Conservation (phyloP, 2,113 vertebrate genomes). For the Hydrochoerus hydrochaeris region DNA sequence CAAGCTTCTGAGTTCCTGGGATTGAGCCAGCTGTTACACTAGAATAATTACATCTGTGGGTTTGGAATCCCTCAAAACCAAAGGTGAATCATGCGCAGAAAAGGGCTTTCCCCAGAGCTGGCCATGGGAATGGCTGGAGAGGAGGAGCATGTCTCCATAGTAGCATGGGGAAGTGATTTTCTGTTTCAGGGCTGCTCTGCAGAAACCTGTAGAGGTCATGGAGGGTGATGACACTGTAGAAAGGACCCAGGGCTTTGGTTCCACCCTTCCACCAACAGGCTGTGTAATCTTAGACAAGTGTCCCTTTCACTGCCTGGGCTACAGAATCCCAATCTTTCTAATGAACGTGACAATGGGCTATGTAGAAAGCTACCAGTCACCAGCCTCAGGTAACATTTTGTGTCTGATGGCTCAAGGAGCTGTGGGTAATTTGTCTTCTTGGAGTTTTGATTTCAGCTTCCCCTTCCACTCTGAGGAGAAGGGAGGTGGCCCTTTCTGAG, state of each 20-base stretch:
- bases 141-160: not conserved
- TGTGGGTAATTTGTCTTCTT: not conserved
- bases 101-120: not conserved
- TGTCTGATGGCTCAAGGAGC: not conserved
- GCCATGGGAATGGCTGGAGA: not conserved
- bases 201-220: not conserved
- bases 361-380: not conserved
- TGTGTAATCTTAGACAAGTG: not conserved
- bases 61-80: constrained; percentile 39
- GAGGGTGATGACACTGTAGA: not conserved
- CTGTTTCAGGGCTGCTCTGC: not conserved
- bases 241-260: not conserved
- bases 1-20: constrained; percentile 41
- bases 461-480: not conserved
- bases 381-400: not conserved
- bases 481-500: not conserved
- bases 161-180: not conserved
- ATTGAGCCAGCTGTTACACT: constrained; percentile 8
- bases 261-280: not conserved
- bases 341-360: not conserved
- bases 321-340: not conserved
- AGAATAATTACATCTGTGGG: constrained; percentile 50
- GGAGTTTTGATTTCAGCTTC: not conserved
- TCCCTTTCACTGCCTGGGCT: not conserved
- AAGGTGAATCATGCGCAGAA: not conserved